A percentile compares a stretch with the other conserved stretches of the same genome.
These are phyloP conservation scores for Dendroctonus valens DNA, from an alignment of 1,140 invertebrate species.

Conservation along the genomic window DNA sequence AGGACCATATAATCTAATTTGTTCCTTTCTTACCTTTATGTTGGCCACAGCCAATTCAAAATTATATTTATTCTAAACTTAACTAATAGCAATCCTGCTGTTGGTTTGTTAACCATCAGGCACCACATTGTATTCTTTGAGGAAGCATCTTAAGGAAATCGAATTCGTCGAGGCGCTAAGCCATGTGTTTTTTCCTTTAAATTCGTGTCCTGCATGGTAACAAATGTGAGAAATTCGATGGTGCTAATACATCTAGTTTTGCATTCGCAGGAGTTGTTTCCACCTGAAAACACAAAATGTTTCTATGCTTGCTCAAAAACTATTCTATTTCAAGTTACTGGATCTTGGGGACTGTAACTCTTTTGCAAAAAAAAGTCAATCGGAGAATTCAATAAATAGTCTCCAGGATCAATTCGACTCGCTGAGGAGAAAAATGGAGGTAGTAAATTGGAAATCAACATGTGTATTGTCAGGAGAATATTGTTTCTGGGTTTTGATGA, in stretches of 20 bases:
- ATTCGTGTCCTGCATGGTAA: conserved; percentile 57
- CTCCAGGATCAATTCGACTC: conserved; percentile 50
- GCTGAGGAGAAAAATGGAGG: not conserved
- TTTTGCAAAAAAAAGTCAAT: conserved; percentile 60
- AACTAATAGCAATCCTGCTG: conserved; percentile 64
- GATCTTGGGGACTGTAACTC: conserved; percentile 55
- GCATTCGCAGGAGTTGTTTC: conserved; percentile 30
- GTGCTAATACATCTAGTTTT: conserved; percentile 51
- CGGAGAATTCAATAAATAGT: conserved; percentile 56
- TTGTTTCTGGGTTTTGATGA: too few species aligned
- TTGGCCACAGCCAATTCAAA: too few species aligned
- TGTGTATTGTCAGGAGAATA: too few species aligned
- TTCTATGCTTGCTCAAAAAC: too few species aligned
- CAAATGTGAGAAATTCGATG: conserved; percentile 59
- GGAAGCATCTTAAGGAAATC: conserved; percentile 65
- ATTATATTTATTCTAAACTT: too few species aligned
- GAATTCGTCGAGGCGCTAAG: conserved; percentile 58
- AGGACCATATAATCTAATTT: too few species aligned
- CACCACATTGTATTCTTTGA: conserved; percentile 55
- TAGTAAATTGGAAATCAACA: too few species aligned
- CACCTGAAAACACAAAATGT: too few species aligned
- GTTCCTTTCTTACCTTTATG: too few species aligned
- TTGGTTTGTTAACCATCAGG: conserved; percentile 56
- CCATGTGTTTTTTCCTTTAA: conserved; percentile 61
- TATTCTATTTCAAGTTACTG: conserved; percentile 21